These are phyloP conservation scores for Cosmia pyralina DNA, from an alignment of 2,888 invertebrate genomes.

Conservation along the genomic window DNA sequence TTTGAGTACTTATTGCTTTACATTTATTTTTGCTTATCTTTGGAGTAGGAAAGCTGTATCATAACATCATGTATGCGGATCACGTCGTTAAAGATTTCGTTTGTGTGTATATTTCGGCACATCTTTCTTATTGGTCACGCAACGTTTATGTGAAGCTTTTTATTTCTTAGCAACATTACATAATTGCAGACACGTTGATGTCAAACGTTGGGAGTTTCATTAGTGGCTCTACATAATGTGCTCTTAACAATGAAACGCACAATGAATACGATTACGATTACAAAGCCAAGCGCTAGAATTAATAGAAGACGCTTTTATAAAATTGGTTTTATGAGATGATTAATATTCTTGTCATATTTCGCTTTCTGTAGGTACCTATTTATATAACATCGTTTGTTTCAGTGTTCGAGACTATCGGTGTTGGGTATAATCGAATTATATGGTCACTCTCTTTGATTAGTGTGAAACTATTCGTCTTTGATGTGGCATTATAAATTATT, in stretches of 20 bases:
- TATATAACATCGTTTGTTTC: conserved; percentile 23
- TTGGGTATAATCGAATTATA: conserved; percentile 35
- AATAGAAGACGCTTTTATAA: conserved; percentile 28
- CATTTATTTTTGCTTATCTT: conserved; percentile 37
- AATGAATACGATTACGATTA: conserved; percentile 46
- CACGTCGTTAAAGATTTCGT: conserved; percentile 39
- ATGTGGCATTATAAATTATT: conserved; percentile 29
- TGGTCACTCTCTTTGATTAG: conserved; percentile 57
- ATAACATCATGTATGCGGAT: conserved; percentile 30
- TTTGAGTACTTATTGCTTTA: conserved; percentile 57
- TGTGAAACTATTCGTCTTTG: conserved; percentile 39
- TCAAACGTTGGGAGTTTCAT: conserved; percentile 43
- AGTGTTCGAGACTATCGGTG: conserved; percentile 22
- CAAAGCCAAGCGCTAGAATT: conserved; percentile 19
- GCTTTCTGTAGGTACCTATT: conserved; percentile 6
- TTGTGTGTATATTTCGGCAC: conserved; percentile 39
- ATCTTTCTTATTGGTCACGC: conserved; percentile 42
- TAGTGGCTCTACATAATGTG: conserved; percentile 36
- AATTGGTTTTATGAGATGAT: conserved; percentile 39
- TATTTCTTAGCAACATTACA: conserved; percentile 59
- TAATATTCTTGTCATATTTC: conserved; percentile 51
- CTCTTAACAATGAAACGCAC: conserved; percentile 39
- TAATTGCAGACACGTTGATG: conserved; percentile 48
- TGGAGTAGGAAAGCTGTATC: conserved; percentile 27
- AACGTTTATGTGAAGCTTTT: conserved; percentile 42